Evolutionary conservation across 2,888 invertebrate genomes (phyloP).

Genomic region (Crocallis elinguaria): DNA sequence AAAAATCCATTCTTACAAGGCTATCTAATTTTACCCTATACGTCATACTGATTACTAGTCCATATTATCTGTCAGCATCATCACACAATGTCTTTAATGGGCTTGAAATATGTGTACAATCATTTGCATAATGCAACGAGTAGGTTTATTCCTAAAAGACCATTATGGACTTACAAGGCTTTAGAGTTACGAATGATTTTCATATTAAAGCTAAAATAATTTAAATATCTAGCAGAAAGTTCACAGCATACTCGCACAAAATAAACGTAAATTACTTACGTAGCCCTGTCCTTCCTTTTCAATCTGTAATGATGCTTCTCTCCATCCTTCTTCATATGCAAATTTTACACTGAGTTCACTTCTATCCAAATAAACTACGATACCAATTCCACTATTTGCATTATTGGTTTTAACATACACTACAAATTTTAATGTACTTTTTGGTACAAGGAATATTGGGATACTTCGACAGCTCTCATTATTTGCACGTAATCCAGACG

Average conservation of each 20-base stretch:
- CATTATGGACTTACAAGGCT: too few relatives aligned
- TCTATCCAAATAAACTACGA: background rate
- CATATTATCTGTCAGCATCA: too few relatives aligned
- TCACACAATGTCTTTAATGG: too few relatives aligned
- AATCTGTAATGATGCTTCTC: background rate
- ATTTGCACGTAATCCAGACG: background rate
- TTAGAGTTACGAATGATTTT: background rate
- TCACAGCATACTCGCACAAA: too few relatives aligned
- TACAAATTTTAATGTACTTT: background rate
- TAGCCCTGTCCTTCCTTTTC: background rate
- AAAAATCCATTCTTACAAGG: too few relatives aligned
- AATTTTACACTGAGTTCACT: background rate
- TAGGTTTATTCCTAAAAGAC: too few relatives aligned
- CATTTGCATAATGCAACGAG: too few relatives aligned
- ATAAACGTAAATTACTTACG: background rate
- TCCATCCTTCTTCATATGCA: conserved; percentile 6
- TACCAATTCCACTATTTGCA: conserved; percentile 3
- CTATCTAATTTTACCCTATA: too few relatives aligned
- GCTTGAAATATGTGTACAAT: too few relatives aligned
- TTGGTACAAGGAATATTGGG: background rate
- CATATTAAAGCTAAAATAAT: background rate
- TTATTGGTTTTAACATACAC: background rate
- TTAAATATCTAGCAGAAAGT: too few relatives aligned
- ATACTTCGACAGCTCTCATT: background rate
- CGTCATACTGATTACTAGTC: too few relatives aligned